These are phyloP conservation scores for Strigamia transsilvanica DNA, from an alignment of 2,888 invertebrate genomes.

Conservation along the genomic window DNA sequence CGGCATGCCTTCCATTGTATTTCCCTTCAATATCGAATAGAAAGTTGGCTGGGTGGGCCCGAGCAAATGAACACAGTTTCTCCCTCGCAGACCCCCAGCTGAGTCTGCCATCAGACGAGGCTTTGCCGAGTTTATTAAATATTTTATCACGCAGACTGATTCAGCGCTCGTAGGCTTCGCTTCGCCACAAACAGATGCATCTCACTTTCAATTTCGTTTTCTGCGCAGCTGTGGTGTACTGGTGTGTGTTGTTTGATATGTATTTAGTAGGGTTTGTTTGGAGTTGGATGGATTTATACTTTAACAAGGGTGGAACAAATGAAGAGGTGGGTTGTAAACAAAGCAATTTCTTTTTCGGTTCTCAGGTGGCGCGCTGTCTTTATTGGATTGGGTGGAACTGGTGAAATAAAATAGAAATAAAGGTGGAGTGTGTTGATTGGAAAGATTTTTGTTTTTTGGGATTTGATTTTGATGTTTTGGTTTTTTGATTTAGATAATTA, in stretches of 20 bases:
- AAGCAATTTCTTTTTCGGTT: neutral
- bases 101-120: conserved; percentile 1
- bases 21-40: conserved; percentile 20
- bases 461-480: neutral
- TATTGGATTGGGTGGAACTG: neutral
- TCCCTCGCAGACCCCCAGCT: conserved; percentile 1
- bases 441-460: neutral
- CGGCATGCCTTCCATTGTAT: conserved; percentile 20
- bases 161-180: neutral
- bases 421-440: too few species aligned
- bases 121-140: conserved; percentile 14
- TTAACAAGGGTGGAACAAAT: neutral
- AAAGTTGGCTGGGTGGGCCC: conserved; percentile 20
- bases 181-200: neutral
- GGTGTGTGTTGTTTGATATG: neutral
- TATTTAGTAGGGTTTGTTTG: neutral
- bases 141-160: conserved; percentile 14
- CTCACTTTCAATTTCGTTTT: neutral
- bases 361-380: neutral
- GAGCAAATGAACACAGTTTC: conserved; percentile 15
- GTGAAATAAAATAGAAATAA: neutral
- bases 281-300: conserved; percentile 10
- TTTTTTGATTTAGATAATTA: too few species aligned
- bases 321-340: conserved; percentile 2
- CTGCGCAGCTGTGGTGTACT: neutral